phyloP scores from a whole-genome alignment of 2,113 vertebrate species.

The Cathartes aura region DNA sequence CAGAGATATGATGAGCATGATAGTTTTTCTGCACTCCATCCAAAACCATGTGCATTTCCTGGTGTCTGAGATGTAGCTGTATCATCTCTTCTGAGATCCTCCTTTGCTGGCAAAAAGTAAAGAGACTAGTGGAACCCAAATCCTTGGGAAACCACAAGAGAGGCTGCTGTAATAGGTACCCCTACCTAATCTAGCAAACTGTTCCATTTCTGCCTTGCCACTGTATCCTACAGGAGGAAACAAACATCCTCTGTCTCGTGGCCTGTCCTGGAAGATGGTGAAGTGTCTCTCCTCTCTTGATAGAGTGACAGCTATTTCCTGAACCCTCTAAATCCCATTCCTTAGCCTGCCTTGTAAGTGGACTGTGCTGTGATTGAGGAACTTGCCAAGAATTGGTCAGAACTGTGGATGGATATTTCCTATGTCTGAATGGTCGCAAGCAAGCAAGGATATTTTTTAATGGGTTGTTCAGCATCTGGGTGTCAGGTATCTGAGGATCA shows the following conservation, averaged over 20 bases:
- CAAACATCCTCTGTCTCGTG: background rate
- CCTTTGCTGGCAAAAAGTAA: background rate
- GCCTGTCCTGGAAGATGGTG: background rate
- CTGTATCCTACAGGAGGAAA: background rate
- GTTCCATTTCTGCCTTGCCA: background rate
- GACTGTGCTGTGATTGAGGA: background rate
- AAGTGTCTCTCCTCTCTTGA: background rate
- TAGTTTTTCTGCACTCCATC: background rate
- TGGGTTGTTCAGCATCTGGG: background rate
- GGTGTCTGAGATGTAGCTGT: background rate
- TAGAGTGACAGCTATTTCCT: background rate
- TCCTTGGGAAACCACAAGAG: background rate
- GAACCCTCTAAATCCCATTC: background rate
- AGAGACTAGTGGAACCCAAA: background rate
- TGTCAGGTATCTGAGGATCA: background rate
- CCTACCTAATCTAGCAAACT: background rate
- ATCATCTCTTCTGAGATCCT: background rate
- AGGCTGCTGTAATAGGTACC: background rate
- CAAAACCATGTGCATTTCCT: background rate
- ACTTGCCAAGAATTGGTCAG: background rate
- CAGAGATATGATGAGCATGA: background rate
- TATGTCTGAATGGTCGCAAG: background rate
- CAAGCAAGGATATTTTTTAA: background rate
- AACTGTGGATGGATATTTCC: background rate
- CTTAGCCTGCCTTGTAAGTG: background rate